Evolutionary conservation across 64 coral and sea anemone species (phyloP).

Genomic region (Pocillopora damicornis): DNA sequence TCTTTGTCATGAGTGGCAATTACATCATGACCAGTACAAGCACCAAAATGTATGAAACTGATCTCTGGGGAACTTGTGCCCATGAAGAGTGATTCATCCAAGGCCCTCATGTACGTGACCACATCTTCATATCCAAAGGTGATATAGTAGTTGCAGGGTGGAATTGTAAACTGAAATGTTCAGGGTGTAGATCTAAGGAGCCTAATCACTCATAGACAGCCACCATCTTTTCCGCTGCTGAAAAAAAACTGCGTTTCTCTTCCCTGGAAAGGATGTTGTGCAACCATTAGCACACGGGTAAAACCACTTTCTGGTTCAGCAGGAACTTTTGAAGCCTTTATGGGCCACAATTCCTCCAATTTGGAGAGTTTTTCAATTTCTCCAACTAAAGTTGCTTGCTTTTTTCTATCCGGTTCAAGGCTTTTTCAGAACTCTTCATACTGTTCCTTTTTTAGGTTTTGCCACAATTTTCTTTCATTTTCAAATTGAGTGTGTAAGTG

Average conservation of each 20-base stretch:
- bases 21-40: conserved; percentile 13
- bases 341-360: conserved; percentile 40
- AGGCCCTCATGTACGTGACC: conserved; percentile 33
- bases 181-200: too few relatives aligned
- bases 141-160: conserved; percentile 14
- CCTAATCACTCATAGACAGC: too few relatives aligned
- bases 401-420: conserved; percentile 31
- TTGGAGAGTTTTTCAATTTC: conserved; percentile 22
- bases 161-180: conserved; percentile 14
- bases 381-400: conserved; percentile 29
- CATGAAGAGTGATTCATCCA: too few relatives aligned
- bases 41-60: conserved; percentile 28
- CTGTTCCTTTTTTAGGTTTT: conserved; percentile 51
- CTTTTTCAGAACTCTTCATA: conserved; percentile 46
- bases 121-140: conserved; percentile 24
- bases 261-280: too few relatives aligned
- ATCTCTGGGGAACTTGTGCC: conserved; percentile 26
- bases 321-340: conserved; percentile 45
- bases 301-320: conserved; percentile 24
- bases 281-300: too few relatives aligned
- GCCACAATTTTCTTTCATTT: conserved; percentile 30
- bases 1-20: too few relatives aligned
- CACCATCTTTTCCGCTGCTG: too few relatives aligned
- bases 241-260: too few relatives aligned
- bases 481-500: conserved; percentile 36